Base-by-base conservation (phyloP, 2,113 vertebrate species). In the Corydoras maculifer region DNA sequence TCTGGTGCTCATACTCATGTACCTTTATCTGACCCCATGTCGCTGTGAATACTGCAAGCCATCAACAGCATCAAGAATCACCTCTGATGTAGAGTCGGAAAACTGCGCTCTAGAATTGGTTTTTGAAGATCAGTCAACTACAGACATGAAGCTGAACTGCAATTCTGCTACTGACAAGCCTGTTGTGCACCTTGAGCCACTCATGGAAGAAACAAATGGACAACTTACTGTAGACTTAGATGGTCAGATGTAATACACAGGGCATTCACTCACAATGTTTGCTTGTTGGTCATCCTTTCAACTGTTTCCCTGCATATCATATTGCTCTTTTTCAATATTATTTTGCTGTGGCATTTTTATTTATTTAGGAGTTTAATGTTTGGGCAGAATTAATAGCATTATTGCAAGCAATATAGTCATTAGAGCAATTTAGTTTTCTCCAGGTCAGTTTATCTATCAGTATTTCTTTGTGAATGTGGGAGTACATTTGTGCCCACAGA, bases 21-120 rank as follows among this genome's bases (percentile, higher is more conserved):
- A 99, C 81, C 81, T 98, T 75, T 98, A 91, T 78, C 84, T 98
- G 82, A 97, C 96, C 0, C 95, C 95, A 0, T 98, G 95, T 75
- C 88, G 63, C 58, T 96, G 95, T 82, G 85, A 84, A 77, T 92
- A 88, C 85, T 87, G 89, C 79, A 91, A 82, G 72, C 80, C 83
- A 12, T 63, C 70, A 61, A 80, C 87, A n/a, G 75, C 82, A 25
- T 75, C 79, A n/a, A 73, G 82, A 0, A 84, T 73, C 5, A 83
- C 79, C 48, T 82, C 87, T 0, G 63, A 61, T 30, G 63, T 72
- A 0, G 58, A 76, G 31, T 84, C 82, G 12, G 76, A 85, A 68
- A 80, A 58, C 18, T 73, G 72, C 68, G 79, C 75, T 31, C 35
- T 83, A 2, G 30, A 70, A 1, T 83, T 83, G 0, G 75, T 85